Conservation (phyloP, 2,888 invertebrate species). For the Noctua janthe region DNA sequence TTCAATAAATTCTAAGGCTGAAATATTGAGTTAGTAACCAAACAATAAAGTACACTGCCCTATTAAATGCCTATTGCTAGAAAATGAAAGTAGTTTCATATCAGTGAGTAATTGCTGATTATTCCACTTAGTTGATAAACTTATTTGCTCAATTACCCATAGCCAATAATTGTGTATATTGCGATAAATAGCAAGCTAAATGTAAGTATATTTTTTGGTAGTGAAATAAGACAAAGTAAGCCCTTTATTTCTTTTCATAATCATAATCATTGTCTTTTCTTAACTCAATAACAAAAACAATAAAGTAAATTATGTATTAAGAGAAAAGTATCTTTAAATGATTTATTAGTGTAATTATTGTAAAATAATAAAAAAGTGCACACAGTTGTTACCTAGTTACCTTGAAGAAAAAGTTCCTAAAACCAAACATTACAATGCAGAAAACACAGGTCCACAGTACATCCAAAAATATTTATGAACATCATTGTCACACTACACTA, state of each 20-base stretch:
- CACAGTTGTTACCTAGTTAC: conserved; percentile 67
- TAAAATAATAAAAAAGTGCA: conserved; percentile 1
- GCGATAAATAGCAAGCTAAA: conserved; percentile 24
- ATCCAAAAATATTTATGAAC: conserved; percentile 68
- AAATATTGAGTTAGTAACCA: background rate
- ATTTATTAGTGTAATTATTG: no score
- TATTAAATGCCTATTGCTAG: conserved; percentile 12
- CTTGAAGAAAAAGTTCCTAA: conserved; percentile 81
- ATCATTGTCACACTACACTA: conserved; percentile 70
- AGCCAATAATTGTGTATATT: conserved; percentile 18
- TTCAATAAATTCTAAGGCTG: background rate
- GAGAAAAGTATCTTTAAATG: background rate
- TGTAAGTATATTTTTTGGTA: background rate
- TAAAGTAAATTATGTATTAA: background rate
- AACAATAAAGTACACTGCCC: background rate
- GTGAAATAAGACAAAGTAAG: background rate
- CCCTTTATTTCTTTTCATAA: background rate
- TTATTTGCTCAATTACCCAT: conserved; percentile 27
- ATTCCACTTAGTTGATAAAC: conserved; percentile 37
- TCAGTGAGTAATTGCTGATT: conserved; percentile 44
- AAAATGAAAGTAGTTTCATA: conserved; percentile 35
- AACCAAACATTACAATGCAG: conserved; percentile 79
- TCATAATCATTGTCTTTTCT: background rate
- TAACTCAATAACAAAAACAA: background rate
- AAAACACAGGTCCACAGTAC: conserved; percentile 57